Evolutionary conservation across 2,888 invertebrate species (phyloP).

Genomic region (Spodoptera exigua): DNA sequence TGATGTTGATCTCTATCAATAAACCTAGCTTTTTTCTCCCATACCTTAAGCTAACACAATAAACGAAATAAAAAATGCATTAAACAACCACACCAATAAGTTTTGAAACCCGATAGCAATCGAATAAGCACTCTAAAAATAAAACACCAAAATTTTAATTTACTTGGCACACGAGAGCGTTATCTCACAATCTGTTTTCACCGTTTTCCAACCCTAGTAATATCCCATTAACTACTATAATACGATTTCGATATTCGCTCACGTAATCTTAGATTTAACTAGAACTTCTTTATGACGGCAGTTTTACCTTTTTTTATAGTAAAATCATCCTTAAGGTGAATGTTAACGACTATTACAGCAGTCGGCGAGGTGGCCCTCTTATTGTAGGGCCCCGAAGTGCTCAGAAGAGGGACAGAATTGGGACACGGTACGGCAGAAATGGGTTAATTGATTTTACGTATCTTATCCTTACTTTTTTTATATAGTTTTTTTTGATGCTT

Average conservation of each 20-base stretch:
- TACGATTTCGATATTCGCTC: constrained; percentile 41
- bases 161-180: constrained; percentile 1
- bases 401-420: background rate
- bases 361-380: constrained; percentile 1
- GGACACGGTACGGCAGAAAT: background rate
- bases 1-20: too few species aligned
- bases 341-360: constrained; percentile 50
- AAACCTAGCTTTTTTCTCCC: too few species aligned
- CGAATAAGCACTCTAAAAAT: too few species aligned
- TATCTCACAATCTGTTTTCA: constrained; percentile 36
- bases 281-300: constrained; percentile 36
- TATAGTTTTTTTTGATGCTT: too few species aligned
- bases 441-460: background rate
- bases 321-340: constrained; percentile 49
- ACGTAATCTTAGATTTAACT: constrained; percentile 43
- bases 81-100: too few species aligned
- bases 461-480: too few species aligned
- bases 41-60: too few species aligned
- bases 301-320: constrained; percentile 50
- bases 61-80: too few species aligned
- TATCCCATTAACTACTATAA: constrained; percentile 30
- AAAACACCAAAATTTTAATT: too few species aligned
- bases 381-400: constrained; percentile 16
- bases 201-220: constrained; percentile 15
- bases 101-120: too few species aligned